Conservation (phyloP, 2,113 vertebrate species). For the Odontesthes bonariensis region DNA sequence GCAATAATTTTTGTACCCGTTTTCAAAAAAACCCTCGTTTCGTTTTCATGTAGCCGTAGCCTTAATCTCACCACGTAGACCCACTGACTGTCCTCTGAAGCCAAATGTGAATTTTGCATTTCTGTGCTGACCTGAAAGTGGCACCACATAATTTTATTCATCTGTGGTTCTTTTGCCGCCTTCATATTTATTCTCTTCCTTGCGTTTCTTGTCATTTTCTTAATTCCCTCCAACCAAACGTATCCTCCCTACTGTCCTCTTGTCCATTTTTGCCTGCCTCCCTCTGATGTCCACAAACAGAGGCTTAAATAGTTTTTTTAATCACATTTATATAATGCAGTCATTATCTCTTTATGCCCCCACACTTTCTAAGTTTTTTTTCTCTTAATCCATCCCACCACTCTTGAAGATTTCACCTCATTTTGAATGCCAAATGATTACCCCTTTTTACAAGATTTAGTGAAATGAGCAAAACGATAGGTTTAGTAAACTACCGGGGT, state of each 20-base stretch:
- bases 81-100: not conserved
- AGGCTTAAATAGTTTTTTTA: not conserved
- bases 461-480: not conserved
- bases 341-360: not conserved
- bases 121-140: constrained; percentile 11
- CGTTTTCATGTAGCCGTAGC: too few species aligned
- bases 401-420: not conserved
- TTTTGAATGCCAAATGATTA: not conserved
- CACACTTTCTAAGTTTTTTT: not conserved
- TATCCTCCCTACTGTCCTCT: not conserved
- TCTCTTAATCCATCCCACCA: not conserved
- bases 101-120: constrained; percentile 8
- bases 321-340: not conserved
- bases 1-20: too few species aligned
- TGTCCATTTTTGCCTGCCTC: not conserved
- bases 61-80: too few species aligned
- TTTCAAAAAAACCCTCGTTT: too few species aligned
- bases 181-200: not conserved
- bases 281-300: not conserved
- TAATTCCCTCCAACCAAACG: not conserved
- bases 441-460: not conserved
- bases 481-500: not conserved
- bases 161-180: too few species aligned
- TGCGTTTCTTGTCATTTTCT: not conserved
- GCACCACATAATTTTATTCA: constrained; percentile 8